Evolutionary conservation across 2,888 invertebrate genomes (phyloP).

Genomic region (Tachina lurida): DNA sequence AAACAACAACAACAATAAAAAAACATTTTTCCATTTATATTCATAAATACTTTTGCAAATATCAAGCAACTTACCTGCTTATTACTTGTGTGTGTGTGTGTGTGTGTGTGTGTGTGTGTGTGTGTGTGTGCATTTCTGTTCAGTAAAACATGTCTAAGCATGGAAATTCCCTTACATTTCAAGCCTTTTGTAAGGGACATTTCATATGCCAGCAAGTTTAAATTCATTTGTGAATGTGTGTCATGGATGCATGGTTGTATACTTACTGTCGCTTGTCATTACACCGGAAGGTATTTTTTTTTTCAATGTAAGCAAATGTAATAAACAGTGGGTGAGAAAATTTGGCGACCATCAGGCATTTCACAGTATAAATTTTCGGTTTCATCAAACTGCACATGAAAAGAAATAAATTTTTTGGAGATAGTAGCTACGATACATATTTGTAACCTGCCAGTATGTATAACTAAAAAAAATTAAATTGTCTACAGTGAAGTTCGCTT

Average conservation of each 20-base stretch:
- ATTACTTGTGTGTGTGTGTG: background rate
- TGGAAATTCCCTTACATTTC: background rate
- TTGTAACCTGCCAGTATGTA: too few relatives aligned
- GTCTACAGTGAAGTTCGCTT: too few relatives aligned
- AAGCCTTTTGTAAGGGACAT: background rate
- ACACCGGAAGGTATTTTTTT: conserved; percentile 58
- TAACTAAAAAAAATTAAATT: too few relatives aligned
- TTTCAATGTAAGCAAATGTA: conserved; percentile 5
- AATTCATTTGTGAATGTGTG: conserved; percentile 33
- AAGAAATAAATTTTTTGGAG: too few relatives aligned
- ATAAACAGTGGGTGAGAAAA: conserved; percentile 25
- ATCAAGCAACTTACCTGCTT: background rate
- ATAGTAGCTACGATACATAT: too few relatives aligned
- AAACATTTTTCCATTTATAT: conserved; percentile 18
- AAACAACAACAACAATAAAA: background rate
- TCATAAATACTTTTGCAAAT: conserved; percentile 16
- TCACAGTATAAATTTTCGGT: too few relatives aligned
- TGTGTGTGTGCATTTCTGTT: background rate
- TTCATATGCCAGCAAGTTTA: background rate
- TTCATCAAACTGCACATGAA: too few relatives aligned
- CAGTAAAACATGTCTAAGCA: background rate
- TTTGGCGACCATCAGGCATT: too few relatives aligned
- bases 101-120: background rate
- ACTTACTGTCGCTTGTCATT: conserved; percentile 50
- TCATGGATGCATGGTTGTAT: conserved; percentile 17